Evolutionary conservation across 2,888 invertebrate species (phyloP), one percentile per base, ranked within the genome.

Genomic region (Sphaerophoria taeniata): DNA sequence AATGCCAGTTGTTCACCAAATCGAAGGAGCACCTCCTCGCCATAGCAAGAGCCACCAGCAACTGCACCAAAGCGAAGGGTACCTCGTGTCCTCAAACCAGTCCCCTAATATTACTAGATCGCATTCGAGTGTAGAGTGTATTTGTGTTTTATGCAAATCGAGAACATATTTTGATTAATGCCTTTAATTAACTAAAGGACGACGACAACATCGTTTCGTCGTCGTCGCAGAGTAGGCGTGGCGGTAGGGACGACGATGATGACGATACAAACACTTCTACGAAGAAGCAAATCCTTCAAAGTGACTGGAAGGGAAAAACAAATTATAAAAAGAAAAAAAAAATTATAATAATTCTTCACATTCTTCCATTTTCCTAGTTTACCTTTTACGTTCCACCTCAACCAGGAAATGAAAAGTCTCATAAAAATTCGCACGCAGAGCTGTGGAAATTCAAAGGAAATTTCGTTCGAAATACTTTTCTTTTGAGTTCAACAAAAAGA

Each of bases 111-210:
- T 11, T 14, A 6, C 14, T 6, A 60, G 16, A 12, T 47, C 36
- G 16, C 56, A 55, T 65, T 3, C 34, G 31, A 33, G 36, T 43
- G 58, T 74, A 49, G 39, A 56, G 53, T 75, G 65, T 81, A 51
- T 65, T 63, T 81, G 47, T 36, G 47, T 69, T 82, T 61, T 73
- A 84, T 79, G 75, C 71, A 79, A 84, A 84, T 75, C 60, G 58
- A 75, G 74, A 71, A 75, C 67, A 74, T 70, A 65, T 83, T 83
- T 84, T 84, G 84, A 84, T 84, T 84, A 76, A 75, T 76, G 61
- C 55, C 69, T 71, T 75, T 84, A 84, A 84, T 84, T 84, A 84
- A 79, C 79, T 74, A 71, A 78, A 73, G 78, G 69, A 78, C 71
- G 58, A 61, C 39, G 53, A 61, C 70, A 70, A 70, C 45, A 45